Evolutionary conservation across 2,888 invertebrate genomes (phyloP).

Genomic region (Hydroisotoma schaefferi): DNA sequence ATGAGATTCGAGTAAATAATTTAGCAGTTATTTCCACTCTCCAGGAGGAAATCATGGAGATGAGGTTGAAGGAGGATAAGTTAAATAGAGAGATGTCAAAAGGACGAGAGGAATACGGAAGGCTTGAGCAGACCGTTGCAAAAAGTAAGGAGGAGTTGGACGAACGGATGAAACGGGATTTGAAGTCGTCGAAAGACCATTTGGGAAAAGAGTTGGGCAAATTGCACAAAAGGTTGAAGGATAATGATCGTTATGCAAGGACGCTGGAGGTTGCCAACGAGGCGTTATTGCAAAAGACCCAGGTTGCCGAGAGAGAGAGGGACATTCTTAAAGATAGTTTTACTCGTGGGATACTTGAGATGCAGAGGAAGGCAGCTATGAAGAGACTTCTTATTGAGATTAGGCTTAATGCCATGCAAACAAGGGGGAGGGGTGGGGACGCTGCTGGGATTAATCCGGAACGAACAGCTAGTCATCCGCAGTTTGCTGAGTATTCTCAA

Average conservation of each 20-base stretch:
- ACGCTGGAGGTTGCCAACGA: slow-evolving; percentile 38
- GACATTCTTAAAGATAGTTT: slow-evolving; percentile 76
- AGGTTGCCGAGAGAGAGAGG: slow-evolving; percentile 64
- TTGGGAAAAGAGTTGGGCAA: slow-evolving; percentile 35
- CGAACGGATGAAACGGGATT: slow-evolving; percentile 65
- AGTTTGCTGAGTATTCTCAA: too few relatives aligned
- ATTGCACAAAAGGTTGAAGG: slow-evolving; percentile 24
- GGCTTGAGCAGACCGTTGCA: slow-evolving; percentile 46
- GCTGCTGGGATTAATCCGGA: too few relatives aligned
- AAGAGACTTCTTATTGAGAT: slow-evolving; percentile 78
- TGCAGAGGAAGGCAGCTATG: slow-evolving; percentile 79
- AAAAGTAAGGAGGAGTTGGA: slow-evolving; percentile 68
- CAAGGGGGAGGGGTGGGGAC: too few relatives aligned
- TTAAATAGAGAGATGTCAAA: slow-evolving; percentile 1
- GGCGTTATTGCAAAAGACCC: slow-evolving; percentile 29
- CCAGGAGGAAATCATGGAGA: slow-evolving; percentile 55
- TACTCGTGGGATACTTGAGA: slow-evolving; percentile 75
- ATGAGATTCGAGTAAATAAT: slow-evolving; percentile 90
- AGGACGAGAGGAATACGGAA: slow-evolving; percentile 26
- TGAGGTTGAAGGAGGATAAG: slow-evolving; percentile 10
- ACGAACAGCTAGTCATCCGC: too few relatives aligned
- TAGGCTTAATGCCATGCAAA: slow-evolving; percentile 60
- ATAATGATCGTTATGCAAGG: slow-evolving; percentile 29
- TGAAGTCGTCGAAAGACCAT: slow-evolving; percentile 68
- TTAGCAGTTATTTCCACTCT: slow-evolving; percentile 83